Evolutionary conservation across 2,888 invertebrate species (phyloP).

Genomic region (Osmoderma eremita): DNA sequence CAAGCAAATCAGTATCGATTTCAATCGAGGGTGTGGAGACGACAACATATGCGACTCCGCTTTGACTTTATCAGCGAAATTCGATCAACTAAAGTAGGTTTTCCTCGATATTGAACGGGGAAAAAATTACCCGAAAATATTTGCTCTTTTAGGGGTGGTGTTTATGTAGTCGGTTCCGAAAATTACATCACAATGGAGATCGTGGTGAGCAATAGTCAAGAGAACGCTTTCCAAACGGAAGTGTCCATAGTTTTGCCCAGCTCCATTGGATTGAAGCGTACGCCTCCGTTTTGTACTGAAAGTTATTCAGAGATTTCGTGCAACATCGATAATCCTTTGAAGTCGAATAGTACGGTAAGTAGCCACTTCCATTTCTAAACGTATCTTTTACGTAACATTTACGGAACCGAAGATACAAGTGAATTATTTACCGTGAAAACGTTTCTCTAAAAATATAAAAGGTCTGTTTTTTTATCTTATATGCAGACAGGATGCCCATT

Average conservation of each 20-base stretch:
- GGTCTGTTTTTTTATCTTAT: too few species aligned
- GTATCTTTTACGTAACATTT: too few species aligned
- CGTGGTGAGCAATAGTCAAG: slow-evolving; percentile 62
- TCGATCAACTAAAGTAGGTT: slow-evolving; percentile 44
- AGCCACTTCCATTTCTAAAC: too few species aligned
- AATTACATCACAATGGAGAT: slow-evolving; percentile 54
- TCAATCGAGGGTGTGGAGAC: slow-evolving; percentile 55
- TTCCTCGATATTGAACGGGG: too few species aligned
- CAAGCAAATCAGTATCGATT: slow-evolving; percentile 53
- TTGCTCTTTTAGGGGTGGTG: slow-evolving; percentile 43
- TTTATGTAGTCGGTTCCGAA: slow-evolving; percentile 58
- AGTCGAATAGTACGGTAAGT: slow-evolving; percentile 46
- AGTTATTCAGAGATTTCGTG: slow-evolving; percentile 53
- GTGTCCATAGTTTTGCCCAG: slow-evolving; percentile 63
- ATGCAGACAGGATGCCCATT: too few species aligned
- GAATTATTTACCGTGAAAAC: too few species aligned
- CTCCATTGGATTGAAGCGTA: slow-evolving; percentile 51
- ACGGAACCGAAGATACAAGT: too few species aligned
- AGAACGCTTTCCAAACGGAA: slow-evolving; percentile 65
- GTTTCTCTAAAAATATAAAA: too few species aligned
- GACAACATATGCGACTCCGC: slow-evolving; percentile 55
- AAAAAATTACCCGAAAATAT: too few species aligned
- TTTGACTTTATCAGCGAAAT: slow-evolving; percentile 49
- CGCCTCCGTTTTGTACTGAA: slow-evolving; percentile 51
- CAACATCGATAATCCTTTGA: slow-evolving; percentile 57